phyloP scores from a whole-genome alignment of 30 jellyfish, hydroid and myxozoan genomes.

The Pelagia noctiluca region DNA sequence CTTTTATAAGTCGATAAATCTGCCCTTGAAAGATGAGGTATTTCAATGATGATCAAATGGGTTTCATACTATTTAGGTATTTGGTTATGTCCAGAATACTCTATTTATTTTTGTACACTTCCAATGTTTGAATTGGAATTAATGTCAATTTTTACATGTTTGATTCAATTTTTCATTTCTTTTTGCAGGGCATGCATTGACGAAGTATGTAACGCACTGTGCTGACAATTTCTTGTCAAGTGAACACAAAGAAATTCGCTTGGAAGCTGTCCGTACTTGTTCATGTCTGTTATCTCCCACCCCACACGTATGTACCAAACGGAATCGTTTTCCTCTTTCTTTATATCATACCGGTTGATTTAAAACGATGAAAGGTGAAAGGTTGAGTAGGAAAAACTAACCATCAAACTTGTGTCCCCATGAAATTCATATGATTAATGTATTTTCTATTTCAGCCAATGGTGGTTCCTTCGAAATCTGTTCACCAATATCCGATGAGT shows the following conservation, averaged over 20 bases:
- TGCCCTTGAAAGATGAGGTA: no score
- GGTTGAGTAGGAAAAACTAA: no score
- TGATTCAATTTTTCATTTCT: background rate
- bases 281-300: slow-evolving; percentile 86
- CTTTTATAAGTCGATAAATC: no score
- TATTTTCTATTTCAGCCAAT: slow-evolving; percentile 66
- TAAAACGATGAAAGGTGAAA: no score
- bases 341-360: no score
- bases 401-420: no score
- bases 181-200: slow-evolving; percentile 72
- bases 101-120: no score
- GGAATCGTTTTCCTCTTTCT: no score
- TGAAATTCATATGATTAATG: background rate
- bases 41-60: no score
- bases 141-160: background rate
- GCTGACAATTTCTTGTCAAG: slow-evolving; percentile 88
- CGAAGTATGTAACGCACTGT: slow-evolving; percentile 84
- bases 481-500: slow-evolving; percentile 77
- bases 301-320: slow-evolving; percentile 82
- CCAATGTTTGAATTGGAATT: no score
- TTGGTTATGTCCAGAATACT: no score
- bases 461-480: slow-evolving; percentile 85
- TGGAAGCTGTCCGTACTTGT: slow-evolving; percentile 96
- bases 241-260: slow-evolving; percentile 84
- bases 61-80: no score